A percentile compares a stretch with the other conserved stretches of the same genome.
Conservation (phyloP, 2,888 invertebrate species). For the Plebejus argus region DNA sequence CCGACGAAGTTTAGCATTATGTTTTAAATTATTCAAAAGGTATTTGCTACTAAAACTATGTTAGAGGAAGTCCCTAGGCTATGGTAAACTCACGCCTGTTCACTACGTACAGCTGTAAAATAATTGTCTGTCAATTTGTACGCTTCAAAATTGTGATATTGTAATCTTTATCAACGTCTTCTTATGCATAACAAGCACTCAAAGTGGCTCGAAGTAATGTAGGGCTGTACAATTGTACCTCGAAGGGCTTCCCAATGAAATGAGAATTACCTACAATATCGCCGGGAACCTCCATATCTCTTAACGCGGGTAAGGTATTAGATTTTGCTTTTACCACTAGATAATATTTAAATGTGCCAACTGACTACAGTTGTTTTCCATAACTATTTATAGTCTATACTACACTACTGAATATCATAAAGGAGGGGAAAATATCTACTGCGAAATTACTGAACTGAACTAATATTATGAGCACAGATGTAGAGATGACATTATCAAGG, state of each 20-base stretch:
- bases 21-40: not conserved
- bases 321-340: slow-evolving; percentile 34
- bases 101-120: not conserved
- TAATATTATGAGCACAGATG: no score
- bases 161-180: slow-evolving; percentile 23
- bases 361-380: not conserved
- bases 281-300: slow-evolving; percentile 53
- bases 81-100: not conserved
- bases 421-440: no score
- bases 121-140: slow-evolving; percentile 23
- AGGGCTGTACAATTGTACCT: slow-evolving; percentile 63
- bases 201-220: slow-evolving; percentile 53
- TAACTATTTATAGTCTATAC: no score
- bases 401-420: no score
- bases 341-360: slow-evolving; percentile 31
- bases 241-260: slow-evolving; percentile 46
- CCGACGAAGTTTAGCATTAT: not conserved
- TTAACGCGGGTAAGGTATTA: slow-evolving; percentile 40
- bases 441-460: no score
- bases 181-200: slow-evolving; percentile 24
- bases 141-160: slow-evolving; percentile 18
- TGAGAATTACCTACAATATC: slow-evolving; percentile 46
- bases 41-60: not conserved
- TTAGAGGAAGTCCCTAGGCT: not conserved
- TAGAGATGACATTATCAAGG: no score